Evolutionary conservation across 2,888 invertebrate genomes (phyloP).

Genomic region (Temnothorax ravouxi): DNA sequence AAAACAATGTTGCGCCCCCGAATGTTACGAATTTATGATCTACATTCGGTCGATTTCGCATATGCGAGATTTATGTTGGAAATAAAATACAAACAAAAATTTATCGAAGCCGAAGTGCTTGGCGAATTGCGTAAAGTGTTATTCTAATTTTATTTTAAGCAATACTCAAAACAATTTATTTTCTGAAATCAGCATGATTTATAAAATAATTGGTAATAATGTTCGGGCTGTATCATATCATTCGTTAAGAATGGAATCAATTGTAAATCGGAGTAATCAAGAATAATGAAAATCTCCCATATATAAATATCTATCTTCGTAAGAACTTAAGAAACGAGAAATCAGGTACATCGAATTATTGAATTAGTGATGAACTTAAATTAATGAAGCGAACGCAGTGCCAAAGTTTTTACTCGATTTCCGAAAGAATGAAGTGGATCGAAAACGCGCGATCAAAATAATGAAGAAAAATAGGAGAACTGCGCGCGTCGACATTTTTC

Average conservation of each 20-base stretch:
- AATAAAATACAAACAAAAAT: conserved; percentile 49
- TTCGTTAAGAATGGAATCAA: not conserved
- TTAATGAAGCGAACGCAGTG: conserved; percentile 44
- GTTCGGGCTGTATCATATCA: not conserved
- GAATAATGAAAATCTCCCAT: not conserved
- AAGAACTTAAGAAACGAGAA: conserved; percentile 5
- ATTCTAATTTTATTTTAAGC: conserved; percentile 11
- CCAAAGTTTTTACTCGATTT: conserved; percentile 45
- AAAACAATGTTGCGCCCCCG: conserved; percentile 53
- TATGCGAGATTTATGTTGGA: conserved; percentile 36
- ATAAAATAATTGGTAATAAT: not conserved
- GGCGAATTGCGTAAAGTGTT: not conserved
- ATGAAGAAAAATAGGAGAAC: conserved; percentile 51
- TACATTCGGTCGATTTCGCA: conserved; percentile 44
- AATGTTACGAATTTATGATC: conserved; percentile 54
- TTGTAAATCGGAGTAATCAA: not conserved
- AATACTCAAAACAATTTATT: not conserved
- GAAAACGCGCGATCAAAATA: conserved; percentile 46
- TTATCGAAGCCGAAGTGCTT: conserved; percentile 29
- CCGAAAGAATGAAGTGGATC: conserved; percentile 36
- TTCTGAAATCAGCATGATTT: not conserved
- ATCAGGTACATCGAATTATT: conserved; percentile 19
- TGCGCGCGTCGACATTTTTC: conserved; percentile 41
- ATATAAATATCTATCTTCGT: not conserved
- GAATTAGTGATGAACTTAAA: conserved; percentile 37